phyloP scores from a whole-genome alignment of 2,888 invertebrate species.

The Stenodema calcarata region DNA sequence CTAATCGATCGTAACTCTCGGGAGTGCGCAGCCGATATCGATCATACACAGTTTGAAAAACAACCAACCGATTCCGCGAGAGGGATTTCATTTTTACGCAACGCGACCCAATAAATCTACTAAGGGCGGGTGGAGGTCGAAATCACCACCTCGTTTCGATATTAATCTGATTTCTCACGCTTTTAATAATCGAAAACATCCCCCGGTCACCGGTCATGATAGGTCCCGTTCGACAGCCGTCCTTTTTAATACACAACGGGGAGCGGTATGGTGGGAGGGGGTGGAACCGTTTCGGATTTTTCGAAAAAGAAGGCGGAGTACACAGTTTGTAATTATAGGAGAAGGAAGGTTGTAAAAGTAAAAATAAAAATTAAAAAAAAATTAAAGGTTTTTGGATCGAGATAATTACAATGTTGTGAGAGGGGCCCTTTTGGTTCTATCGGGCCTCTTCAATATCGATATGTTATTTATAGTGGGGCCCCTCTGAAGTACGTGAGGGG shows the following conservation, averaged over 20 bases:
- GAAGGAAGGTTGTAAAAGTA: conserved; percentile 30
- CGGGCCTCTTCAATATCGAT: conserved; percentile 37
- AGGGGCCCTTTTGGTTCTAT: background rate
- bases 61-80: too few species aligned
- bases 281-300: conserved; percentile 1
- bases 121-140: background rate
- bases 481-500: conserved; percentile 20
- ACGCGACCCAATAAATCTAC: conserved; percentile 7
- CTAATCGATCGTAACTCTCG: too few species aligned
- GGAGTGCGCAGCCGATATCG: too few species aligned
- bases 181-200: conserved; percentile 30
- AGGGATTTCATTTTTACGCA: background rate
- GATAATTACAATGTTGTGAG: conserved; percentile 36
- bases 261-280: background rate
- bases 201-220: background rate
- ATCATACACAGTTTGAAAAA: too few species aligned
- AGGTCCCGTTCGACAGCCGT: background rate
- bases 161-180: conserved; percentile 44
- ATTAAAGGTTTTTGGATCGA: conserved; percentile 22
- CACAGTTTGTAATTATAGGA: conserved; percentile 43
- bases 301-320: conserved; percentile 9
- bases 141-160: conserved; percentile 44
- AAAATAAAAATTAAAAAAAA: conserved; percentile 11
- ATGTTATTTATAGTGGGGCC: conserved; percentile 40
- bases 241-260: background rate